Evolutionary conservation across 2,888 invertebrate genomes (phyloP), one percentile per base, ranked within the genome.

Genomic region (Pseudococcus viburni): DNA sequence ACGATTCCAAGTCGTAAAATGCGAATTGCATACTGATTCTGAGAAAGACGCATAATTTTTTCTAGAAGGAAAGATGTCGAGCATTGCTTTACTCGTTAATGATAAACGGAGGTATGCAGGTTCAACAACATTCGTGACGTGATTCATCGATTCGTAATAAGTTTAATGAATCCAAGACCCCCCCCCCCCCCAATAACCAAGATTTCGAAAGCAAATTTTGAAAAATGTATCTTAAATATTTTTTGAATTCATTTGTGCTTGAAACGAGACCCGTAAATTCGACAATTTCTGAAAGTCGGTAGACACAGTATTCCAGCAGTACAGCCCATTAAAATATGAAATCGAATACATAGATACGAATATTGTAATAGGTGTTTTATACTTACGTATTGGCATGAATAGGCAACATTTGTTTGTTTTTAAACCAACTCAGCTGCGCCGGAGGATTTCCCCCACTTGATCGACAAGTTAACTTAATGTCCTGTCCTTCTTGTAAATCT

Each of bases 391-490:
- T 96, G 95, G 94, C 96, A 96, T 77, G 96, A 94, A 86, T 97
- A 95, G 26, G 59, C 33, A 85, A 11, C 5, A 19, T 11, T 7
- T 55, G 17, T 46, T 73, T n/a, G 33, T 98, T 98, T 92, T 97
- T 96, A 93, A 96, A 98, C 98, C 98, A 98, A 90, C 97, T 95
- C 85, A 98, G 94, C 91, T 97, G 96, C 0, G 99, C 98, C 15
- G 97, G 96, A 7, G 99, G 99, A 93, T 99, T 99, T 0, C 99
- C 99, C 5, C 99, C 98, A 19, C 96, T 93, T 89, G 98, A 97
- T 88, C 96, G 94, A 93, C 99, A 99, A 89, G 95, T 94, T 90
- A 99, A 93, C 91, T 96, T 96, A 19, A 98, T 94, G 88, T 95
- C 95, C 92, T 98, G 97, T 0, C 97, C 98, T 17, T 96, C 94